A percentile compares a stretch with the other conserved stretches of the same genome.
Conservation (phyloP, 2,113 vertebrate genomes). For the Corythaixoides concolor region DNA sequence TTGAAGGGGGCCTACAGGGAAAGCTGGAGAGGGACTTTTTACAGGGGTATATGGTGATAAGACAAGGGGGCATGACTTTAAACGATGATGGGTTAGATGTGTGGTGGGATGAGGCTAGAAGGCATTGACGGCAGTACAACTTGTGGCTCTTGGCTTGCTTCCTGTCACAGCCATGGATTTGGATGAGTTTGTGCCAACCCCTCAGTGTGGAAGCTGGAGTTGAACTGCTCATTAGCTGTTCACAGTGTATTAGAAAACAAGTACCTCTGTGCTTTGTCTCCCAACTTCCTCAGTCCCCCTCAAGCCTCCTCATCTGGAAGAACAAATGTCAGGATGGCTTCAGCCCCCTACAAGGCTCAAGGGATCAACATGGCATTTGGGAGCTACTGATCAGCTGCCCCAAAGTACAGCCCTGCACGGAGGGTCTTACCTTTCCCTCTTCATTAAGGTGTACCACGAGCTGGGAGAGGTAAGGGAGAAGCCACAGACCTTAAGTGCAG, state of each 20-base stretch:
- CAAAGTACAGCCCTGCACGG: fast-evolving
- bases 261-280: neutral
- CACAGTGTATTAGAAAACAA: neutral
- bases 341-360: neutral
- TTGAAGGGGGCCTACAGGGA: too few relatives aligned
- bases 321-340: neutral
- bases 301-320: neutral
- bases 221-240: neutral
- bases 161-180: neutral
- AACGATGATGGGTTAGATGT: neutral
- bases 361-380: neutral
- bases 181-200: too few relatives aligned
- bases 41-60: too few relatives aligned
- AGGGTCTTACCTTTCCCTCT: neutral
- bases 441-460: neutral
- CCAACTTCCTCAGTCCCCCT: neutral
- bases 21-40: too few relatives aligned
- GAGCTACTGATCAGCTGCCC: neutral
- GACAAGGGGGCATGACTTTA: too few relatives aligned
- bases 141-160: neutral
- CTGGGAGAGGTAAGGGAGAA: neutral
- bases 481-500: neutral
- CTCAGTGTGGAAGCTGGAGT: neutral
- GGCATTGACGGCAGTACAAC: neutral
- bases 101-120: neutral